Percentiles rank a stretch among this genome's conserved stretches.
These are phyloP conservation scores for Siderastrea radians DNA, from an alignment of 92 coral and sea anemone species.

Conservation along the genomic window DNA sequence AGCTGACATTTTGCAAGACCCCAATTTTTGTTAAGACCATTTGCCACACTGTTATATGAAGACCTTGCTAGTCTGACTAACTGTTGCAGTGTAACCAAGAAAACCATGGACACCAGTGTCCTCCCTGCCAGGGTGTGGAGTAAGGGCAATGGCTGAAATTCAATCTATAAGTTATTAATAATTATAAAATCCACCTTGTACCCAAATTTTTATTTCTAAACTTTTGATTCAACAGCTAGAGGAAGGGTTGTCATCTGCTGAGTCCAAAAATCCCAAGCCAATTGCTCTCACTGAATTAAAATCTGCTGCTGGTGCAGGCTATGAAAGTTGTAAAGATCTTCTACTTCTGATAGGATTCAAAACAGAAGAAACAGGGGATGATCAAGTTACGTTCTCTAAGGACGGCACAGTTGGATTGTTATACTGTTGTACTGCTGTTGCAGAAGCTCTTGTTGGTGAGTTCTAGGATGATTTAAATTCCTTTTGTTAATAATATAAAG, in stretches of 20 bases:
- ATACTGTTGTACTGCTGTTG: slow-evolving; percentile 75
- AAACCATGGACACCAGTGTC: too few relatives aligned
- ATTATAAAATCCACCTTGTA: too few relatives aligned
- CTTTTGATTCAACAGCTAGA: slow-evolving; percentile 65
- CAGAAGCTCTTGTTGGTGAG: slow-evolving; percentile 82
- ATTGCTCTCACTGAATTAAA: slow-evolving; percentile 46
- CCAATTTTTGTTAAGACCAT: too few relatives aligned
- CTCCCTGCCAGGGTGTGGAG: too few relatives aligned
- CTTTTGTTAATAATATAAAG: not conserved
- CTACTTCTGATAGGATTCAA: slow-evolving; percentile 66
- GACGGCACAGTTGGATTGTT: slow-evolving; percentile 55
- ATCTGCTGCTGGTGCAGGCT: slow-evolving; percentile 40
- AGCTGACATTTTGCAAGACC: too few relatives aligned
- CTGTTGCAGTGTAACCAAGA: too few relatives aligned
- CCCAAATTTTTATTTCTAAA: too few relatives aligned
- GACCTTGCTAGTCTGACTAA: too few relatives aligned
- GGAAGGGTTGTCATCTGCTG: slow-evolving; percentile 58
- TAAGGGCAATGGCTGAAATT: too few relatives aligned
- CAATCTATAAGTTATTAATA: too few relatives aligned
- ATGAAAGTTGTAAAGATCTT: slow-evolving; percentile 71
- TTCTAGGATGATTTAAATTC: not conserved
- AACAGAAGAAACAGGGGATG: slow-evolving; percentile 56
- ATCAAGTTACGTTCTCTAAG: slow-evolving; percentile 59
- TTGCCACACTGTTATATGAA: too few relatives aligned
- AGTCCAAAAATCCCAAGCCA: slow-evolving; percentile 40